Percentiles rank a stretch among this genome's conserved stretches.
Evolutionary conservation across 2,888 invertebrate genomes (phyloP).

Genomic region (Xestia rhomboidea): DNA sequence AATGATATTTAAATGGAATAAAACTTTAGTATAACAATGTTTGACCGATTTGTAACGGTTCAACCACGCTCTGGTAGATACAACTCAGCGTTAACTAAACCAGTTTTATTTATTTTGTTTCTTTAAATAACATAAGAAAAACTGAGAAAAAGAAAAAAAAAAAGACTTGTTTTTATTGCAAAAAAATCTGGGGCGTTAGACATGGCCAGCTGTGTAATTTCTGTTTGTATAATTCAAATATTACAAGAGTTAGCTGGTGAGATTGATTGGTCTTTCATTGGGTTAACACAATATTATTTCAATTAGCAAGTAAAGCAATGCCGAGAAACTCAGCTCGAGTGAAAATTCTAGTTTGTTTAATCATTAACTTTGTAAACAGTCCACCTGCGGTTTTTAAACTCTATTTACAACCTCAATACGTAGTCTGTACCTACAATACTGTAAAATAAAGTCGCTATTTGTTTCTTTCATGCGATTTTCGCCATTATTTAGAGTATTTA

Average conservation of each 20-base stretch:
- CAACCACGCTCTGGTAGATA: constrained; percentile 52
- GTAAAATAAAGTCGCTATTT: not conserved
- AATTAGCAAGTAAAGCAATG: constrained; percentile 3
- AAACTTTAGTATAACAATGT: constrained; percentile 16
- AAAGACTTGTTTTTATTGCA: constrained; percentile 22
- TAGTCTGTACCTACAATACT: not conserved
- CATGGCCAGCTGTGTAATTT: constrained; percentile 44
- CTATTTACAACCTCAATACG: not conserved
- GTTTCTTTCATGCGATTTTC: not conserved
- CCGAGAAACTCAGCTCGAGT: not conserved
- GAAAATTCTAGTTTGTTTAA: constrained; percentile 2
- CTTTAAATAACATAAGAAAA: constrained; percentile 24
- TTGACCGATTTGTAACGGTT: constrained; percentile 62
- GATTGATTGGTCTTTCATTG: constrained; percentile 24
- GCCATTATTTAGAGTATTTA: not conserved
- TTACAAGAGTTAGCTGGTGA: not conserved
- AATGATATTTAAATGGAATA: constrained; percentile 42
- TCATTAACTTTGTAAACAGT: constrained; percentile 8
- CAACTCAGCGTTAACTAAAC: not conserved
- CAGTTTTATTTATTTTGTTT: constrained; percentile 27
- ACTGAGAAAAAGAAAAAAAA: constrained; percentile 5
- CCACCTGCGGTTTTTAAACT: not conserved
- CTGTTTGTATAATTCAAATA: constrained; percentile 22
- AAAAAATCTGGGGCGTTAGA: constrained; percentile 25
- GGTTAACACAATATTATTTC: constrained; percentile 17